Conservation (phyloP, 2,113 vertebrate genomes). For the Anoura caudifer region DNA sequence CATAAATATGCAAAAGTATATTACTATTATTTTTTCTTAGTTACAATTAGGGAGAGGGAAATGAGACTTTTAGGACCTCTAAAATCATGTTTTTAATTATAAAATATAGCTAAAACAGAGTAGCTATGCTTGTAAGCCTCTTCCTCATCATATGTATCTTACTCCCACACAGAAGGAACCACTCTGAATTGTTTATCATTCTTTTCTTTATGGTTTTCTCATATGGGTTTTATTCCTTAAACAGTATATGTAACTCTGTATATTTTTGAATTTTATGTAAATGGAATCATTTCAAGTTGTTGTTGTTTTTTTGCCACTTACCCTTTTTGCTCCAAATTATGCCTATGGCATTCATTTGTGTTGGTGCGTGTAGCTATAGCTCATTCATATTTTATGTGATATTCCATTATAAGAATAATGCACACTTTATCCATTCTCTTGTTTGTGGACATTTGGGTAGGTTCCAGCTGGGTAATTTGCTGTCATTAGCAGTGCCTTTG, state of each 20-base stretch:
- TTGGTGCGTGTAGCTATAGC: not conserved
- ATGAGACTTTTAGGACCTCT: not conserved
- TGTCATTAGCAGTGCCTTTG: not conserved
- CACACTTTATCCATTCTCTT: not conserved
- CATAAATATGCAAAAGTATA: not conserved
- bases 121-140: not conserved
- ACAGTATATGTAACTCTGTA: not conserved
- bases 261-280: slow-evolving; percentile 3
- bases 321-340: not conserved
- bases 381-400: slow-evolving; percentile 8
- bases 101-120: not conserved
- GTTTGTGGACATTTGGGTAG: not conserved
- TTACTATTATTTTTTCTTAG: not conserved
- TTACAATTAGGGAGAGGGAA: not conserved
- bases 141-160: not conserved
- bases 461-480: not conserved
- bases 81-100: slow-evolving; percentile 14
- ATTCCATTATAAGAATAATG: slow-evolving; percentile 26
- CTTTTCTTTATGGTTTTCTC: slow-evolving; percentile 5
- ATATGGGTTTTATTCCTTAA: not conserved
- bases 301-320: not conserved
- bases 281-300: not conserved
- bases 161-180: not conserved
- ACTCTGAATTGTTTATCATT: not conserved
- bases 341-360: not conserved